A percentile compares a stretch with the other conserved stretches of the same genome.
Evolutionary conservation across 2,888 invertebrate species (phyloP).

Genomic region (Hypselothyrea guttata): DNA sequence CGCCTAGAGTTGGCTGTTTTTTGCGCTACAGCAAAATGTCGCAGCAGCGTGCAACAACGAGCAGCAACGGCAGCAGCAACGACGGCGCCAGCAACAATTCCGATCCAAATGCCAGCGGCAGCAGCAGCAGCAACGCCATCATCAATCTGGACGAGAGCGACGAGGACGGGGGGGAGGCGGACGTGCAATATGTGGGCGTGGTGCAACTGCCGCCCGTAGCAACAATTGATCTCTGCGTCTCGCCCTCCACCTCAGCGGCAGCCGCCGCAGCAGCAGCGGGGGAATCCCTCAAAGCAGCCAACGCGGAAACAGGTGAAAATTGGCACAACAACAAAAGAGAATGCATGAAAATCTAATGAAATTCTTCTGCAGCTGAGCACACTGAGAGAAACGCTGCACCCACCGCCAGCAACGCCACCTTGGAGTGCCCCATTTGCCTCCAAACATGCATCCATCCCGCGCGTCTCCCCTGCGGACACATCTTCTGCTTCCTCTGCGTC

Average conservation of each 20-base stretch:
- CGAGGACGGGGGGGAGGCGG: slow-evolving; percentile 31
- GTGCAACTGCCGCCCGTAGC: slow-evolving; percentile 17
- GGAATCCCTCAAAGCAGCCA: slow-evolving; percentile 2
- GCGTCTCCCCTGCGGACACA: slow-evolving; percentile 95
- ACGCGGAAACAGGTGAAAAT: slow-evolving; percentile 21
- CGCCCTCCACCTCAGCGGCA: slow-evolving; percentile 66
- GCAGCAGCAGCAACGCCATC: slow-evolving; percentile 27
- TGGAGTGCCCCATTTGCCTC: slow-evolving; percentile 96
- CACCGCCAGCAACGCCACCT: slow-evolving; percentile 7
- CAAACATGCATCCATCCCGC: slow-evolving; percentile 96
- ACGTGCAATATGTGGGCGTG: slow-evolving; percentile 43
- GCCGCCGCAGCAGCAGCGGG: slow-evolving; percentile 41
- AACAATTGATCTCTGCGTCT: slow-evolving; percentile 56
- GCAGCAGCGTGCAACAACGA: slow-evolving; percentile 51
- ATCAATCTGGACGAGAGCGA: slow-evolving; percentile 42
- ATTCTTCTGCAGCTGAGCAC: slow-evolving; percentile 9
- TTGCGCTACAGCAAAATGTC: slow-evolving; percentile 36
- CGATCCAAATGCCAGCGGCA: slow-evolving; percentile 23
- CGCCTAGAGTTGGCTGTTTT: slow-evolving; percentile 12
- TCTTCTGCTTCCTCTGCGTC: slow-evolving; percentile 97
- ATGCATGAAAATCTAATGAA: no score
- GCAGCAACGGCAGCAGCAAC: slow-evolving; percentile 23
- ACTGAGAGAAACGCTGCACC: slow-evolving; percentile 16
- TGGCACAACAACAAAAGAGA: no score
- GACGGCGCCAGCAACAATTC: slow-evolving; percentile 10